Evolutionary conservation across 2,888 invertebrate genomes (phyloP).

Genomic region (Miltochrista miniata): DNA sequence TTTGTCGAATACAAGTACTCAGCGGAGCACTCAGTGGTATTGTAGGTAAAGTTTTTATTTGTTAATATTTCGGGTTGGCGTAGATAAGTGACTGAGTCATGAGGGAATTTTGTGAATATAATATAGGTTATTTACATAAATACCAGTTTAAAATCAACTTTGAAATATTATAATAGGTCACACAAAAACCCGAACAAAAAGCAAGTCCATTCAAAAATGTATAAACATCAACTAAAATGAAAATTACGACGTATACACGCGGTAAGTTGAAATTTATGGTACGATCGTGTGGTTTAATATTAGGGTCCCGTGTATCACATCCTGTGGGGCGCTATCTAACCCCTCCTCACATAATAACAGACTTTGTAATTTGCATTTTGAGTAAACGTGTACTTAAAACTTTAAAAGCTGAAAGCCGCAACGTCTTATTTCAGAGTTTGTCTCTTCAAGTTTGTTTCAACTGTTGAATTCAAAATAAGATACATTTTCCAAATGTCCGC

Average conservation of each 20-base stretch:
- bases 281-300: constrained; percentile 77
- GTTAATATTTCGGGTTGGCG: too few relatives aligned
- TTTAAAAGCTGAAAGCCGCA: constrained; percentile 67
- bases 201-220: constrained; percentile 55
- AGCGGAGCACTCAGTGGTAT: too few relatives aligned
- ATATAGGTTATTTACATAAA: too few relatives aligned
- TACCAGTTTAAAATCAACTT: too few relatives aligned
- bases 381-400: constrained; percentile 78
- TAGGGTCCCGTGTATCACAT: constrained; percentile 75
- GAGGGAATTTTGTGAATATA: too few relatives aligned
- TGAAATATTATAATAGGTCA: constrained; percentile 16
- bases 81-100: too few relatives aligned
- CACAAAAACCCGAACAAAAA: constrained; percentile 22
- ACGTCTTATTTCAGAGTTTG: too few relatives aligned
- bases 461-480: too few relatives aligned
- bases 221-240: constrained; percentile 61
- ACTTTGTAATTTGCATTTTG: constrained; percentile 79
- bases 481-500: too few relatives aligned
- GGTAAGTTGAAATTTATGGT: constrained; percentile 70
- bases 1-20: too few relatives aligned
- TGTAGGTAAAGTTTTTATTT: too few relatives aligned
- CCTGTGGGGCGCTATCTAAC: constrained; percentile 62
- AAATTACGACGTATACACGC: constrained; percentile 66
- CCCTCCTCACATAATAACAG: constrained; percentile 58
- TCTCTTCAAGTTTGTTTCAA: too few relatives aligned